Conservation (phyloP, 2,888 invertebrate species). For the Habrosyne pyritoides region DNA sequence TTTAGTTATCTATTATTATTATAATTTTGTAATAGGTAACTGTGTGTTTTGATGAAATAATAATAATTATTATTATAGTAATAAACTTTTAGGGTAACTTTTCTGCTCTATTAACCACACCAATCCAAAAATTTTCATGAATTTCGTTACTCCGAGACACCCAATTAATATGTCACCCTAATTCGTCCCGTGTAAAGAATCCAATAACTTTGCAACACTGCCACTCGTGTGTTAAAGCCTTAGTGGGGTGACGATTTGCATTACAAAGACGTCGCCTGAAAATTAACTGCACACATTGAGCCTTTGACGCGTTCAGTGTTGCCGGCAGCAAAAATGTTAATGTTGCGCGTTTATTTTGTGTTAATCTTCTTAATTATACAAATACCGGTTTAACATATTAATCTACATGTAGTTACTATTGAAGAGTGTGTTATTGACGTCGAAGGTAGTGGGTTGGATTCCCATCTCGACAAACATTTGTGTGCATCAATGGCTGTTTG, state of each 20-base stretch:
- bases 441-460: too few species aligned
- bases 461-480: too few species aligned
- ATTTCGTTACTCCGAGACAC: neutral
- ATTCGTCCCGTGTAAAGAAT: conserved; percentile 40
- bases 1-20: too few species aligned
- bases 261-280: conserved; percentile 60
- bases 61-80: too few species aligned
- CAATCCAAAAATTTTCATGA: too few species aligned
- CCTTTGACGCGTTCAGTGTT: conserved; percentile 26
- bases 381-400: neutral
- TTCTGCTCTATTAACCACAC: too few species aligned
- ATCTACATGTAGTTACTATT: neutral
- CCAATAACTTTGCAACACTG: conserved; percentile 34
- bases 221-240: conserved; percentile 13
- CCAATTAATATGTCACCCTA: conserved; percentile 16
- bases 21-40: too few species aligned
- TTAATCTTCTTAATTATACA: neutral
- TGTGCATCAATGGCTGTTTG: too few species aligned
- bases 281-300: conserved; percentile 54
- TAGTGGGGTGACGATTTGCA: conserved; percentile 54
- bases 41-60: too few species aligned
- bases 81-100: too few species aligned
- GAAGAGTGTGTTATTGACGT: too few species aligned
- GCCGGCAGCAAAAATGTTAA: conserved; percentile 10
- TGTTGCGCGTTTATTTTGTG: neutral